Evolutionary conservation across 2,113 vertebrate species (phyloP), one percentile per base, ranked within the genome.

Genomic region (Arenaria interpres): DNA sequence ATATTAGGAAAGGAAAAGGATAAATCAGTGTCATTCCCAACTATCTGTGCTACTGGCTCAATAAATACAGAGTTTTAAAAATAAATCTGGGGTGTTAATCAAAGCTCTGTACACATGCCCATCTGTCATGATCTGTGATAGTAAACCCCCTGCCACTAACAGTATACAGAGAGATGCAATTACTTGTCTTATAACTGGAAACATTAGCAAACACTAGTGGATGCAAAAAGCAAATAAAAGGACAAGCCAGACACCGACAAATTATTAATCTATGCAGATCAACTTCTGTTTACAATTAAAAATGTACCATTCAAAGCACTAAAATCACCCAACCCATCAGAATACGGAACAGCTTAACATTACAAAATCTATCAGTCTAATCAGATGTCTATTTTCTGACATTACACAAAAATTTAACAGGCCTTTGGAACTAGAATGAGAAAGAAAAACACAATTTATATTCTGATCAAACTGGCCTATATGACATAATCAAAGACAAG

Each of bases 221-320:
- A 69, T 91, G 33, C 16, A 76, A 73, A 97, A 89, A 91, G 25
- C 62, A 95, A 89, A 95, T 53, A 82, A 94, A 93, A 88, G 48
- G 37, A 94, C 39, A 85, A 81, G 62, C 35, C 60, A 92, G 62
- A 87, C 45, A 92, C 30, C 27, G 60, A 87, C n/a, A 77, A 69
- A 85, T 85, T 95, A 95, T 92, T 94, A 91, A 92, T 95, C 63
- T 92, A 85, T 83, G 89, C 37, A 88, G 81, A 89, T 88, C 85
- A 88, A 59, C 54, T 92, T 94, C 77, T 89, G 71, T 81, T 91
- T 82, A 54, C 66, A 85, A 66, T 91, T 89, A 93, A 88, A 93
- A 89, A 76, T 54, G n/a, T 83, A 93, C 37, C 35, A 59, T 67
- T 82, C 1, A 1, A 63, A 77, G 41, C 41, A 88, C 23, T 85